Evolutionary conservation across 2,888 invertebrate genomes (phyloP).

Genomic region (Pilophorus perplexus): DNA sequence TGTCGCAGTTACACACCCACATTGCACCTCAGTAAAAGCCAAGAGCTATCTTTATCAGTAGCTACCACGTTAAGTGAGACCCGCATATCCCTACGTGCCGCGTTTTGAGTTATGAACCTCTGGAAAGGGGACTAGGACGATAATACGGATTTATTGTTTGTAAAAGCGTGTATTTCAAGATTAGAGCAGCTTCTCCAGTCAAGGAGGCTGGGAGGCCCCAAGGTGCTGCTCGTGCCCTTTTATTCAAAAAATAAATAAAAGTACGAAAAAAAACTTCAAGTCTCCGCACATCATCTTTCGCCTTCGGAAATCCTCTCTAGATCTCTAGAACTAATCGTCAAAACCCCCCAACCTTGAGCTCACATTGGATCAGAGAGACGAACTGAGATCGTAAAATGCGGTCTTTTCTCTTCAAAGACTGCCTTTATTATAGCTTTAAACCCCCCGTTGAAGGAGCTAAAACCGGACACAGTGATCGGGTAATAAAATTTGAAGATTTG

Average conservation of each 20-base stretch:
- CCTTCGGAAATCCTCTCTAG: background rate
- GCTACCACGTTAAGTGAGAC: background rate
- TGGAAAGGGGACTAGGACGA: too few species aligned
- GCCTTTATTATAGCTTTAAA: constrained; percentile 2
- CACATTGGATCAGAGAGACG: too few species aligned
- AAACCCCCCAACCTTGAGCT: too few species aligned
- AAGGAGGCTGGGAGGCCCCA: too few species aligned
- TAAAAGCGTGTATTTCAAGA: constrained; percentile 32
- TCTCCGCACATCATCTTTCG: background rate
- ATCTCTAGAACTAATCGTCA: constrained; percentile 12
- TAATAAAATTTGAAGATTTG: constrained; percentile 12
- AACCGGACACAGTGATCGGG: constrained; percentile 13
- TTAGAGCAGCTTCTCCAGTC: constrained; percentile 8
- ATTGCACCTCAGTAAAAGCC: background rate
- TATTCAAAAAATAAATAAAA: background rate
- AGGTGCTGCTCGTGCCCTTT: background rate
- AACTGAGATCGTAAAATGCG: constrained; percentile 23
- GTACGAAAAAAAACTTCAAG: background rate
- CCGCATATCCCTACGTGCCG: background rate
- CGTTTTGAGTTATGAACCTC: background rate
- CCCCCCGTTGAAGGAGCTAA: constrained; percentile 1
- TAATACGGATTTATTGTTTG: constrained; percentile 27
- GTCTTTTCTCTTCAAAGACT: background rate
- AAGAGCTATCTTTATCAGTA: background rate
- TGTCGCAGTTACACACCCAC: background rate